These are phyloP conservation scores for Bombus huntii DNA, from an alignment of 1,140 invertebrate species.

Conservation along the genomic window DNA sequence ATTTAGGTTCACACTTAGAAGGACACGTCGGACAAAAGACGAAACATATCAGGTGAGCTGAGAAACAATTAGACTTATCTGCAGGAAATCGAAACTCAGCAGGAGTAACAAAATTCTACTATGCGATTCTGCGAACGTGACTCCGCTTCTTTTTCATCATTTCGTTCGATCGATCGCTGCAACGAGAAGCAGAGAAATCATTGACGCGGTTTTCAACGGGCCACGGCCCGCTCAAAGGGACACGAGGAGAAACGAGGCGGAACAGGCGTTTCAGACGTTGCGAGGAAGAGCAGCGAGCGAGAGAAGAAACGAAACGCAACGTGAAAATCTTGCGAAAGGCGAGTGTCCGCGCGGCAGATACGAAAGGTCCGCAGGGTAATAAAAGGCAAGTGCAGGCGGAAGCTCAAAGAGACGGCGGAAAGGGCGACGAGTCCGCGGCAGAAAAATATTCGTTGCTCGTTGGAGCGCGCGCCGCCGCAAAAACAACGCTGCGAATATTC, in stretches of 20 bases:
- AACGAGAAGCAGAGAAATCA: background rate
- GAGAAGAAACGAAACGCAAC: no score
- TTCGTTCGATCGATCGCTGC: background rate
- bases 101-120: no score
- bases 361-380: background rate
- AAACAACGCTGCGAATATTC: background rate
- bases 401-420: background rate
- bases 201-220: no score
- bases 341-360: no score
- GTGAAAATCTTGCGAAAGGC: background rate
- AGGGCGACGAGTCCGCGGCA: background rate
- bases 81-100: no score
- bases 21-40: no score
- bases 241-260: no score
- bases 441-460: slow-evolving; percentile 1
- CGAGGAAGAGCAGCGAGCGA: background rate
- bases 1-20: accelerated
- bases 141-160: no score
- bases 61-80: no score
- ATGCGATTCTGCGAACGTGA: no score
- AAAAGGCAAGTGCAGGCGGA: background rate
- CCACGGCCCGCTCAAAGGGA: background rate
- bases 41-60: no score
- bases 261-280: no score
- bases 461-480: background rate